These are phyloP conservation scores for Atta colombica DNA, from an alignment of 1,140 invertebrate genomes.

Conservation along the genomic window DNA sequence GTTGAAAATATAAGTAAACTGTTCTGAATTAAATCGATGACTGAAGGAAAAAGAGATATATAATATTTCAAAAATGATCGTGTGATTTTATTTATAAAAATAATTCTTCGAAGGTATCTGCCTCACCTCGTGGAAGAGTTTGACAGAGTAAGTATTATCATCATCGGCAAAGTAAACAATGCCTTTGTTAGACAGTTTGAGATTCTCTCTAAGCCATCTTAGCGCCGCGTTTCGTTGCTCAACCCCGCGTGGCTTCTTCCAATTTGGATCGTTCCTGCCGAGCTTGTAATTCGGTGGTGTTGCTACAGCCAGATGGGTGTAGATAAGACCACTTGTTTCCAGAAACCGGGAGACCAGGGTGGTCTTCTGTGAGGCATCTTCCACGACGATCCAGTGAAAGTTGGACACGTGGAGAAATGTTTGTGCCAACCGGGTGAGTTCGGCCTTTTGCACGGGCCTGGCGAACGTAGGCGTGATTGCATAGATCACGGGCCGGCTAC, in stretches of 20 bases:
- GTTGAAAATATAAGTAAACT: not conserved
- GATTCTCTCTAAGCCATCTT: constrained; percentile 93
- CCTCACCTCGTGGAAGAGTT: constrained; percentile 95
- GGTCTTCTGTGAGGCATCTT: constrained; percentile 93
- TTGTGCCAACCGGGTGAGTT: constrained; percentile 96
- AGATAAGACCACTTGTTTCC: constrained; percentile 89
- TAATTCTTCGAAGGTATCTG: not conserved
- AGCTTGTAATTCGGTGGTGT: constrained; percentile 90
- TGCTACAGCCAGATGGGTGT: constrained; percentile 91
- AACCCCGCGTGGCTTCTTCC: constrained; percentile 97
- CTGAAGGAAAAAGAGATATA: not conserved
- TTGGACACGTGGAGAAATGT: constrained; percentile 95
- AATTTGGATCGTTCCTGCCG: constrained; percentile 91
- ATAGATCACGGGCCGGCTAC: constrained; percentile 88
- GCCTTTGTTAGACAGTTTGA: constrained; percentile 87
- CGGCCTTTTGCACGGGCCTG: constrained; percentile 97
- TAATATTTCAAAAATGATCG: not conserved
- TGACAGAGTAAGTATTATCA: constrained; percentile 97
- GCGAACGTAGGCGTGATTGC: constrained; percentile 97
- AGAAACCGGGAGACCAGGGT: constrained; percentile 94
- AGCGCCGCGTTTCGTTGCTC: constrained; percentile 97
- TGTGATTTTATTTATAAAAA: not conserved
- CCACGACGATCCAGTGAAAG: constrained; percentile 98
- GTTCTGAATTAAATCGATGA: not conserved
- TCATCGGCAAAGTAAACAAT: constrained; percentile 99